Conservation (phyloP, 2,797 vertebrate genomes). For the Sandelia bainsii region DNA sequence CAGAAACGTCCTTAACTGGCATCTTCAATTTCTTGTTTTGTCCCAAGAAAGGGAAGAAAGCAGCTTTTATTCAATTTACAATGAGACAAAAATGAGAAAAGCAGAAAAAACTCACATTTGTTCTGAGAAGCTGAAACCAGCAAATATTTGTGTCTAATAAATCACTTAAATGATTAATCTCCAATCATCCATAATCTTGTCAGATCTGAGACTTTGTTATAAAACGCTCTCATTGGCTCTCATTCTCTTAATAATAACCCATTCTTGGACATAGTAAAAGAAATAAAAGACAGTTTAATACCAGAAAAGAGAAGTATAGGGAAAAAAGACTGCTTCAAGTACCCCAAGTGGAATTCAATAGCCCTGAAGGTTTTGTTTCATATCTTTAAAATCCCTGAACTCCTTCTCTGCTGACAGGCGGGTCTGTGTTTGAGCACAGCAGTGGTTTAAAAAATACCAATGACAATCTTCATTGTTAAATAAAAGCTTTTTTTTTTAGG, state of each 20-base stretch:
- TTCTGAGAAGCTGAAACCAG: neutral
- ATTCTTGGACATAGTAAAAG: slow-evolving; percentile 39
- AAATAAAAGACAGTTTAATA: neutral
- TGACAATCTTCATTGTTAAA: slow-evolving; percentile 21
- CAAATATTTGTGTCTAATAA: neutral
- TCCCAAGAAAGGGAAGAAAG: too few species aligned
- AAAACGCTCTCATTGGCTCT: too few species aligned
- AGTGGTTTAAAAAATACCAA: slow-evolving; percentile 51
- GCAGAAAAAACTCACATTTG: neutral
- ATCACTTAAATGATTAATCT: neutral
- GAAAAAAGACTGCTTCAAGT: slow-evolving; percentile 68
- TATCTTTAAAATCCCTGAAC: slow-evolving; percentile 30
- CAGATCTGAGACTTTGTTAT: too few species aligned
- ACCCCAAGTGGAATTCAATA: slow-evolving; percentile 60
- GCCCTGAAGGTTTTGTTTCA: slow-evolving; percentile 62
- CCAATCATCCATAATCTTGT: too few species aligned
- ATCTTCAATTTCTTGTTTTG: too few species aligned
- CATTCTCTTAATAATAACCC: neutral
- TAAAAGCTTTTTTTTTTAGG: neutral
- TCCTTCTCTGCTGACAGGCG: slow-evolving; percentile 60
- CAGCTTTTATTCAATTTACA: neutral
- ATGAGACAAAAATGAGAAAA: slow-evolving; percentile 2
- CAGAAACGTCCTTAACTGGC: too few species aligned
- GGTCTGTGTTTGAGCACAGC: slow-evolving; percentile 11
- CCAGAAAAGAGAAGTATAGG: slow-evolving; percentile 5